A percentile compares a stretch with the other conserved stretches of the same genome.
These are phyloP conservation scores for Dolomedes plantarius DNA, from an alignment of 2,888 invertebrate genomes.

Conservation along the genomic window DNA sequence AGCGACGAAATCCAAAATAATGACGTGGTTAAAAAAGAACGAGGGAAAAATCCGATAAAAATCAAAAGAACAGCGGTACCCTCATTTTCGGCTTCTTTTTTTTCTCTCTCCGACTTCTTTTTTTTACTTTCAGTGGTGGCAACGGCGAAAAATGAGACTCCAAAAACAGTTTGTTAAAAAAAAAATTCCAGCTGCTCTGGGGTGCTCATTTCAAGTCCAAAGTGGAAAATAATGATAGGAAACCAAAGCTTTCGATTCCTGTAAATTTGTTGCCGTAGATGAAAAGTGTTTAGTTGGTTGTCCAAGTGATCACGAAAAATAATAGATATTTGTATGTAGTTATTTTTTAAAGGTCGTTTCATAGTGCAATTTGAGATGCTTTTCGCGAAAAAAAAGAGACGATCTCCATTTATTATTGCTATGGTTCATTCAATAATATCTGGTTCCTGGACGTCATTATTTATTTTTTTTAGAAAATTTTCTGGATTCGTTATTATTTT, in stretches of 20 bases:
- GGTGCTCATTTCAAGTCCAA: conserved; percentile 23
- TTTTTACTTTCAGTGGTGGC: too few relatives aligned
- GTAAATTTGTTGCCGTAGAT: not conserved
- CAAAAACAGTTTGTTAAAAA: not conserved
- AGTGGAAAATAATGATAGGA: conserved; percentile 37
- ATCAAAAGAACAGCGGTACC: not conserved
- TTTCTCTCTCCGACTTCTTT: too few relatives aligned
- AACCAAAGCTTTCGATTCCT: not conserved
- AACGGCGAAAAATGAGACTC: not conserved
- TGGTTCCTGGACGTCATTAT: too few relatives aligned
- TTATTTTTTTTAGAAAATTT: too few relatives aligned
- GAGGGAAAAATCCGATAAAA: not conserved
- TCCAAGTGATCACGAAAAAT: conserved; percentile 18
- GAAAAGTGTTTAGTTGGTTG: not conserved
- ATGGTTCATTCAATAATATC: too few relatives aligned
- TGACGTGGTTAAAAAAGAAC: not conserved
- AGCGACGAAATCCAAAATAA: not conserved
- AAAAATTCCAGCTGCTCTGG: not conserved
- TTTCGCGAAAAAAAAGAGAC: too few relatives aligned
- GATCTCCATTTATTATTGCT: too few relatives aligned
- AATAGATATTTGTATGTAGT: too few relatives aligned
- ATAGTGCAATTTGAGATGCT: too few relatives aligned
- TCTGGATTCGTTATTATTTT: too few relatives aligned
- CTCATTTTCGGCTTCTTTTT: not conserved
- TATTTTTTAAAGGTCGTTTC: too few relatives aligned